Base-by-base conservation (phyloP, 2,888 invertebrate species). In the Phengaris alcon region DNA sequence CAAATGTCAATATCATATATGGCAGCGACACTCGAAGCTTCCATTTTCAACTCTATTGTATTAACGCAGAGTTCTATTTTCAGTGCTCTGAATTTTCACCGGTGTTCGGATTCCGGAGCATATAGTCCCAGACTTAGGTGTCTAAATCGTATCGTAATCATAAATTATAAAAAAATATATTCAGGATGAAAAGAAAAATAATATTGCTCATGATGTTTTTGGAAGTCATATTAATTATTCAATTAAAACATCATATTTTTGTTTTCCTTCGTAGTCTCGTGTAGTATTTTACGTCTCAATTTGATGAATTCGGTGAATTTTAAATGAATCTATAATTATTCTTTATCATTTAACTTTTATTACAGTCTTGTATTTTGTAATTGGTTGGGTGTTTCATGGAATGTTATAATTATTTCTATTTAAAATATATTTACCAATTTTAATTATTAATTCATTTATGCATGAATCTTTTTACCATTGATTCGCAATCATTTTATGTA, bases 211-310 rank as follows among this genome's bases (percentile, higher is more conserved):
- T 22, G 22, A 0, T 35, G 35, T 3, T 35, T 35, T 35, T 35
- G 35, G 4, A 35, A 35, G 4, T 35, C 35, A 35, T 48, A 48
- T 48, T 48, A 1, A 48, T 7, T 48, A 6, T 48, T 48, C 6
- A 48, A 48, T 48, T 48, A 6, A 6, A 46, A 48, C 8, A 8
- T 13, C 12, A 54, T 54, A 54, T 35, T 35, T 35, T 35, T 35
- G 4, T 12, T 0, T 12, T 54, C 5, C 13, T 54, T 2, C 12
- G n/a, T 7, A 15, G 55, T 15, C 2, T 8, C 7, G 10, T 70
- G 6, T 55, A 22, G 55, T 13, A 74, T 80, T 15, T 57, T 15
- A n/a, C 15, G 9, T 57, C 55, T n/a, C n/a, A 3, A 15, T 57
- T 57, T 57, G 8, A 22, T 57, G 22, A 9, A 57, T 8, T 57